Evolutionary conservation across 2,888 invertebrate species (phyloP), one percentile per base, ranked within the genome.

Genomic region (Drosophila subsilvestris): DNA sequence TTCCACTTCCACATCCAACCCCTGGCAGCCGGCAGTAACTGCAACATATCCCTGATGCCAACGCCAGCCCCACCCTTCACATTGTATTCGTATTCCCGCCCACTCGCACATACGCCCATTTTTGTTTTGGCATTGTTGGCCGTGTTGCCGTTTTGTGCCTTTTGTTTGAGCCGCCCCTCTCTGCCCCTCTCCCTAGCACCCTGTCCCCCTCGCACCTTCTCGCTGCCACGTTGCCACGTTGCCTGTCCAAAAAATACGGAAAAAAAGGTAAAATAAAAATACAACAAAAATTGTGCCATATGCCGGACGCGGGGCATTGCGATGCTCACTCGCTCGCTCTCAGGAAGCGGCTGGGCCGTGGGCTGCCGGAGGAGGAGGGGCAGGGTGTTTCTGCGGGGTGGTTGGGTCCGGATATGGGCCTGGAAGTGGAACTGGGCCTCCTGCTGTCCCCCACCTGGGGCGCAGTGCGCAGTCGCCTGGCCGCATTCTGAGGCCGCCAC

Each of bases 221-320:
- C 58, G 17, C 25, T 32, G 25, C 55, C 55, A 3, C 0, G 14
- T n/a, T 32, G 25, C 55, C 55, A 3, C 0, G 14, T n/a, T 42
- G 12, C 54, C 25, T 6, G n/a, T 14, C 2, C 42, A 22, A 10
- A 4, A 17, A 42, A 17, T 25, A 43, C 57, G 32, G 44, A 44
- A 32, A 60, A 57, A 60, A 27, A 20, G 25, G 43, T 50, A 32
- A 12, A 60, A 44, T 22, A 29, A 43, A 18, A 22, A 49, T 32
- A 50, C 25, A 48, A 18, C 32, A 69, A 81, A 83, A 83, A 88
- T 83, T 83, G 88, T 83, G 83, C 88, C 83, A 83, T 83, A 88
- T 87, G 88, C 82, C 66, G 78, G 82, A 79, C 82, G 63, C 66
- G 61, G 70, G 71, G 61, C 70, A 79, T 81, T 71, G 83, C 86